Evolutionary conservation across 2,797 vertebrate species (phyloP).

Genomic region (Selene dorsalis): DNA sequence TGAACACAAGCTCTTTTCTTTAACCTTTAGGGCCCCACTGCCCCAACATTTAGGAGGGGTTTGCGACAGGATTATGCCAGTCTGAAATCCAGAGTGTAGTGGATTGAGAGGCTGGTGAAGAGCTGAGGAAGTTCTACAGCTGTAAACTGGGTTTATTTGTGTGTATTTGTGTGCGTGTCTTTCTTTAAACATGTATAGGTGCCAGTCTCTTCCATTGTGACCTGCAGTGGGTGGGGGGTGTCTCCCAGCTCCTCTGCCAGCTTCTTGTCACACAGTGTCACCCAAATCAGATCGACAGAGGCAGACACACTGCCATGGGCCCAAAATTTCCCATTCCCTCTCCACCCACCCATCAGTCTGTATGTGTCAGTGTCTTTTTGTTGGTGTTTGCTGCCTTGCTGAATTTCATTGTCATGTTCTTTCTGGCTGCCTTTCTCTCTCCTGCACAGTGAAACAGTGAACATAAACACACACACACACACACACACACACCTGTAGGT

Average conservation of each 20-base stretch:
- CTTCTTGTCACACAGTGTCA: conserved; percentile 69
- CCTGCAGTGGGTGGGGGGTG: conserved; percentile 39
- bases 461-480: background rate
- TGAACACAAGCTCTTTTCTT: background rate
- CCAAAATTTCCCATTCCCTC: conserved; percentile 60
- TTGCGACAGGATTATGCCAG: background rate
- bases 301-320: conserved; percentile 61
- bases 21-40: background rate
- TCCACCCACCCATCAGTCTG: conserved; percentile 60
- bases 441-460: background rate
- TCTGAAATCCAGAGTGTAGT: conserved; percentile 1
- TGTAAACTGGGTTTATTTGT: background rate
- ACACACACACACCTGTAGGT: background rate
- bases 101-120: conserved; percentile 8
- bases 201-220: conserved; percentile 51
- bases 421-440: too few species aligned
- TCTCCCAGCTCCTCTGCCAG: conserved; percentile 57
- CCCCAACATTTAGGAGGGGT: background rate
- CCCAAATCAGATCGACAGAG: conserved; percentile 74
- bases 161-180: background rate
- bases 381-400: conserved; percentile 31
- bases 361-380: conserved; percentile 46
- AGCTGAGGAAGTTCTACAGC: conserved; percentile 19
- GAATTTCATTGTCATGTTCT: conserved; percentile 42
- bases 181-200: conserved; percentile 13